Conservation (phyloP, 2,888 invertebrate species). For the Lithosia quadra region DNA sequence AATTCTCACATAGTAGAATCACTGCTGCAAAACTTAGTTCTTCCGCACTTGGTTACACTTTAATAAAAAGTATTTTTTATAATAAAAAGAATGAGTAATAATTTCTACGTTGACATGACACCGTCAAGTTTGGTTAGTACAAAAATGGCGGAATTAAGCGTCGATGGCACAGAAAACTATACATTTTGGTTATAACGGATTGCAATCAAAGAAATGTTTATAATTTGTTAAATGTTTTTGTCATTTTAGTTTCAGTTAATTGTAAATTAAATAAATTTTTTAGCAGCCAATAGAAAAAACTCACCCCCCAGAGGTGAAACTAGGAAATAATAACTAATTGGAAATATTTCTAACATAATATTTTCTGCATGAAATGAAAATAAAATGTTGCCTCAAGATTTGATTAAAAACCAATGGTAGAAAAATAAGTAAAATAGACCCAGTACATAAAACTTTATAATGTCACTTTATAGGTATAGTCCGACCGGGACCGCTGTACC, state of each 20-base stretch:
- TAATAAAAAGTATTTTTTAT: neutral
- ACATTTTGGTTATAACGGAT: constrained; percentile 18
- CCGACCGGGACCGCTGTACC: too few species aligned
- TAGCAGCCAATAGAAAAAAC: neutral
- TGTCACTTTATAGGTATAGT: too few species aligned
- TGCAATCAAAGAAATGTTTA: neutral
- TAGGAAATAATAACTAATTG: neutral
- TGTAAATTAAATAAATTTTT: neutral
- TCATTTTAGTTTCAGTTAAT: neutral
- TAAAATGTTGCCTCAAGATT: neutral
- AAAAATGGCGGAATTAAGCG: constrained; percentile 48
- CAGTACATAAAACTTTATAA: too few species aligned
- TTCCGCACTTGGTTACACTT: neutral
- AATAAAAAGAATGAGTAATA: neutral
- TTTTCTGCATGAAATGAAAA: constrained; percentile 1
- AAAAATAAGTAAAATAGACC: neutral
- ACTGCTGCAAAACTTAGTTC: neutral
- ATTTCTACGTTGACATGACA: constrained; percentile 36
- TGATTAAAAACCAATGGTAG: neutral
- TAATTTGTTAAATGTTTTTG: neutral
- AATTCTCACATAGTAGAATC: constrained; percentile 25
- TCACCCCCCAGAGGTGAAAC: too few species aligned
- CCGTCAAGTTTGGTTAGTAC: constrained; percentile 32
- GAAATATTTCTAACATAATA: neutral
- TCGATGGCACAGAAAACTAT: constrained; percentile 22